A percentile compares a stretch with the other conserved stretches of the same genome.
Conservation (phyloP, 2,888 invertebrate genomes). For the Syrphus vitripennis region DNA sequence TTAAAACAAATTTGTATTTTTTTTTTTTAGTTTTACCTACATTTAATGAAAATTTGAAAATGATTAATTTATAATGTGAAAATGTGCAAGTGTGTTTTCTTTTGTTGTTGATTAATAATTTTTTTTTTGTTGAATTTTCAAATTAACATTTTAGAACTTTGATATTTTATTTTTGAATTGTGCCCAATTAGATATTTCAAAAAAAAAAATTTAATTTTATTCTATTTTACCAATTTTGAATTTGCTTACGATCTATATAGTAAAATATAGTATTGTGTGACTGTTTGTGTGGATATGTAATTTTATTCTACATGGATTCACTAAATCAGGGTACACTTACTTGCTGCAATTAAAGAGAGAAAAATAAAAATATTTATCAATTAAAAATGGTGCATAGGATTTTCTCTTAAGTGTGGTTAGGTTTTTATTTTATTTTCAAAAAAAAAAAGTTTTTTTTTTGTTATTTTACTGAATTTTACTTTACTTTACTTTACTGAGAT, state of each 20-base stretch:
- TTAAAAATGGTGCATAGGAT: constrained; percentile 53
- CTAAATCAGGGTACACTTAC: constrained; percentile 77
- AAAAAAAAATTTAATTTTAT: background rate
- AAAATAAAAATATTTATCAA: constrained; percentile 72
- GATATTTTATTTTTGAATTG: background rate
- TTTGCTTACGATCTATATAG: constrained; percentile 57
- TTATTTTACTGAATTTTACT: constrained; percentile 19
- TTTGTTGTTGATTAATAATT: constrained; percentile 43
- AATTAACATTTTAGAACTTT: constrained; percentile 34
- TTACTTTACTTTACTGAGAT: constrained; percentile 17
- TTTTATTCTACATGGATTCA: constrained; percentile 41
- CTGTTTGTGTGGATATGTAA: background rate
- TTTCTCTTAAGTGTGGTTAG: constrained; percentile 41
- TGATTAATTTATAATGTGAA: constrained; percentile 64
- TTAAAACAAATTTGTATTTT: constrained; percentile 29
- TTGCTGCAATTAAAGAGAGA: constrained; percentile 80
- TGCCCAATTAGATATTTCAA: constrained; percentile 53
- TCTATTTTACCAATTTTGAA: constrained; percentile 57
- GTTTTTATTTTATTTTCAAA: background rate
- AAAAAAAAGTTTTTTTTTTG: background rate
- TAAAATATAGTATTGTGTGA: background rate
- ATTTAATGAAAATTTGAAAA: constrained; percentile 71
- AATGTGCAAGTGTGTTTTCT: constrained; percentile 44
- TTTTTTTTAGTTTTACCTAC: constrained; percentile 66
- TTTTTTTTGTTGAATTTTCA: constrained; percentile 67